These are phyloP conservation scores for Diaphora mendica DNA, from an alignment of 2,888 invertebrate genomes.

Conservation along the genomic window DNA sequence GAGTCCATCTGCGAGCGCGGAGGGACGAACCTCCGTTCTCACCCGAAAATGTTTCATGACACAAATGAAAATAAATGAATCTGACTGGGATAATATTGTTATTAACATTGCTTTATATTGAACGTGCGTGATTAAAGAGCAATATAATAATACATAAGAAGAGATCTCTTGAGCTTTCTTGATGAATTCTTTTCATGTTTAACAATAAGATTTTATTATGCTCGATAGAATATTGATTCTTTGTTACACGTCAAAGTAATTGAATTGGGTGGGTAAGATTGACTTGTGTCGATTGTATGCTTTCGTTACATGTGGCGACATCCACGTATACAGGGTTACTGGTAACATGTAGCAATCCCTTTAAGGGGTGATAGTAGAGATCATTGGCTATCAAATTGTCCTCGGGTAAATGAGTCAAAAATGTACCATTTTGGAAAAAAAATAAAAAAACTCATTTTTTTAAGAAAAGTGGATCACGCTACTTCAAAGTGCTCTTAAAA, in stretches of 20 bases:
- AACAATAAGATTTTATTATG: not conserved
- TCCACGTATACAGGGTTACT: no score
- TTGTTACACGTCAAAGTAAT: not conserved
- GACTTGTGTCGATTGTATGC: not conserved
- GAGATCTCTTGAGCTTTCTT: not conserved
- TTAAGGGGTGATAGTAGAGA: no score
- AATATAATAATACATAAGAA: not conserved
- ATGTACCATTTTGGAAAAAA: no score
- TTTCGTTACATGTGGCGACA: no score
- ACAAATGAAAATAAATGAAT: conserved; percentile 69
- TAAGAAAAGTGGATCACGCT: no score
- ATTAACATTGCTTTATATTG: conserved; percentile 36
- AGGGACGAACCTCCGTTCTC: conserved; percentile 37
- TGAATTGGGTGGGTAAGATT: not conserved
- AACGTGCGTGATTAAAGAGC: not conserved
- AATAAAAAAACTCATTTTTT: no score
- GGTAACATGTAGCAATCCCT: no score
- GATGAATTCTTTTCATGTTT: not conserved
- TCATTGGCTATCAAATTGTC: no score
- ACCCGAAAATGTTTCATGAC: conserved; percentile 56
- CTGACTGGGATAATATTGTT: conserved; percentile 48
- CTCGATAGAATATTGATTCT: not conserved
- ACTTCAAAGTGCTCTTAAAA: no score
- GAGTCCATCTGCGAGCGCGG: not conserved
- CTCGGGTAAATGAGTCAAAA: no score